These are phyloP conservation scores for Spizaetus ornatus DNA, from an alignment of 2,113 vertebrate genomes.

Conservation along the genomic window DNA sequence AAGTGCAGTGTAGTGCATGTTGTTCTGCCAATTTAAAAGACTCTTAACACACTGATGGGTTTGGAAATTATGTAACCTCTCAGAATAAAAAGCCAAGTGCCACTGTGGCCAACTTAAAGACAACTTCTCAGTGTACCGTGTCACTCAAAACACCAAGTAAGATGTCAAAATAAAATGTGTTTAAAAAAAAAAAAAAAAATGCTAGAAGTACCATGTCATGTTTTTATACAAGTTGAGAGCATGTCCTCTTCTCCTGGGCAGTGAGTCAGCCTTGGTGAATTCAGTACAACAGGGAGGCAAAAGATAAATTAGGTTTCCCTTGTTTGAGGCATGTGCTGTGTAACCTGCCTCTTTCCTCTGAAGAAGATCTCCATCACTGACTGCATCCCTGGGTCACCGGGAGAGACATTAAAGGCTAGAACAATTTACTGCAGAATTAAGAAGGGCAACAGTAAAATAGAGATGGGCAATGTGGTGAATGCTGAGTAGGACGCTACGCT, in stretches of 20 bases:
- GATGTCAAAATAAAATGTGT: neutral
- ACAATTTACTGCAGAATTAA: constrained; percentile 44
- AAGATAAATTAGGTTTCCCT: constrained; percentile 24
- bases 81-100: constrained; percentile 4
- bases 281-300: neutral
- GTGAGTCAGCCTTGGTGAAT: neutral
- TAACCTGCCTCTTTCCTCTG: constrained; percentile 8
- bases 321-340: neutral
- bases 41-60: neutral
- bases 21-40: constrained; percentile 11
- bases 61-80: constrained; percentile 17
- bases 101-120: neutral
- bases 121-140: neutral
- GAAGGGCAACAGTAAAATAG: neutral
- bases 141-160: constrained; percentile 31
- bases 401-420: neutral
- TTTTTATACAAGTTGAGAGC: neutral
- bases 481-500: neutral
- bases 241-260: neutral
- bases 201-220: neutral
- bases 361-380: constrained; percentile 6
- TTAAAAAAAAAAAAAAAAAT: neutral
- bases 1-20: neutral
- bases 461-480: neutral
- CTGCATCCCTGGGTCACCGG: neutral